phyloP scores from a whole-genome alignment of 1,140 invertebrate species.

The Bombus polaris region DNA sequence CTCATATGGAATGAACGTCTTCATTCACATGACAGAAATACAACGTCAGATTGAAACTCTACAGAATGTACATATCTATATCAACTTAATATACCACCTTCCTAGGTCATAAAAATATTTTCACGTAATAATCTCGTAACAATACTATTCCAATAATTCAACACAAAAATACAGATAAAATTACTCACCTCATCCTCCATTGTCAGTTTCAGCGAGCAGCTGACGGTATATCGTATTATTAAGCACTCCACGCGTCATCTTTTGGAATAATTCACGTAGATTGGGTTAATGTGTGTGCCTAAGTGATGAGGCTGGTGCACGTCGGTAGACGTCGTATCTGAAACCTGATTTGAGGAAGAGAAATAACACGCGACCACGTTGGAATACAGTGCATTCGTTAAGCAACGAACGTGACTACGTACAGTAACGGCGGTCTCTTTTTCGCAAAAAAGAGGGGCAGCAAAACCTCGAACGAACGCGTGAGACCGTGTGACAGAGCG shows the following conservation, averaged over 20 bases:
- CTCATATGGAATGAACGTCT: too few species aligned
- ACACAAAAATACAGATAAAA: background rate
- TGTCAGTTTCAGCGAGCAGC: background rate
- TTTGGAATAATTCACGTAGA: conserved; percentile 68
- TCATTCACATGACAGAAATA: too few species aligned
- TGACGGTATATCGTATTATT: conserved; percentile 12
- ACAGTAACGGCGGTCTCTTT: conserved; percentile 41
- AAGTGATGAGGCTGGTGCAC: conserved; percentile 15
- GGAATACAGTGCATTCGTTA: conserved; percentile 68
- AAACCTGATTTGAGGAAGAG: conserved; percentile 54
- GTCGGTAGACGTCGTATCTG: conserved; percentile 46
- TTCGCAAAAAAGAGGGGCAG: background rate
- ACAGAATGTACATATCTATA: too few species aligned
- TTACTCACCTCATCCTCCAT: background rate
- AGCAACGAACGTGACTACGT: conserved; percentile 73
- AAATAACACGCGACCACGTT: conserved; percentile 51
- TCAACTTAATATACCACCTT: too few species aligned
- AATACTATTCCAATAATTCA: too few species aligned
- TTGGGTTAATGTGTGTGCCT: conserved; percentile 68
- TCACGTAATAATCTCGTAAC: too few species aligned
- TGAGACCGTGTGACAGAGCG: conserved; percentile 25
- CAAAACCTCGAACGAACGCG: conserved; percentile 1
- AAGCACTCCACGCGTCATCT: conserved; percentile 62
- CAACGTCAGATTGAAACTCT: too few species aligned
- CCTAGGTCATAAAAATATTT: too few species aligned